Percentiles rank a stretch among this genome's conserved stretches.
Conservation (phyloP, 2,113 vertebrate species). For the Propithecus coquereli region DNA sequence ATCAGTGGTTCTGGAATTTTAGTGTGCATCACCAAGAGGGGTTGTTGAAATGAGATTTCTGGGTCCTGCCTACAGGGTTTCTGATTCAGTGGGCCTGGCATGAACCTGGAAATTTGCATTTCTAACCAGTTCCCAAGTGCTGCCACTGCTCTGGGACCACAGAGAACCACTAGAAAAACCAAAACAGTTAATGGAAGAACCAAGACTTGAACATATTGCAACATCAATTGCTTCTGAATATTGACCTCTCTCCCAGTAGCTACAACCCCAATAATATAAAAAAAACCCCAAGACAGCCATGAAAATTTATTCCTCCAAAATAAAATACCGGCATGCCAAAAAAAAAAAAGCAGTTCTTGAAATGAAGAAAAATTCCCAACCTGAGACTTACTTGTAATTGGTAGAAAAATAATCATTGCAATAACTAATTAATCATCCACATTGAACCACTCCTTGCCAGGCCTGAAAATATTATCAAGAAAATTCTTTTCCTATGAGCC, state of each 20-base stretch:
- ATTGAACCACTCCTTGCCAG: background rate
- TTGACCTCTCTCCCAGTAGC: background rate
- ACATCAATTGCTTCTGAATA: background rate
- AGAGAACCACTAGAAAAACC: background rate
- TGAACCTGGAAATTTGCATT: background rate
- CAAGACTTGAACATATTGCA: background rate
- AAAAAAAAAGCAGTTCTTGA: conserved; percentile 24
- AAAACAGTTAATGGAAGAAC: background rate
- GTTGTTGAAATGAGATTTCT: background rate
- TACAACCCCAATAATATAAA: background rate
- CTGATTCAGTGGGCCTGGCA: background rate
- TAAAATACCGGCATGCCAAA: background rate
- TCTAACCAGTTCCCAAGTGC: background rate
- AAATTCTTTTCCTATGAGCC: conserved; percentile 53
- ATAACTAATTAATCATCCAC: background rate
- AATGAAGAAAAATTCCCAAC: background rate
- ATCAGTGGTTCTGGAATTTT: background rate
- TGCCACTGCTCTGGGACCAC: background rate
- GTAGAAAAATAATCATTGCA: background rate
- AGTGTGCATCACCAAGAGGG: background rate
- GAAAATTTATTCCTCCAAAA: conserved; percentile 6
- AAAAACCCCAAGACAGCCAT: background rate
- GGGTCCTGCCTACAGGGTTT: background rate
- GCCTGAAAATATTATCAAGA: background rate
- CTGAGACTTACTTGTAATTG: background rate